Evolutionary conservation across 92 coral and sea anemone genomes (phyloP).

Genomic region (Blastomussa wellsi): DNA sequence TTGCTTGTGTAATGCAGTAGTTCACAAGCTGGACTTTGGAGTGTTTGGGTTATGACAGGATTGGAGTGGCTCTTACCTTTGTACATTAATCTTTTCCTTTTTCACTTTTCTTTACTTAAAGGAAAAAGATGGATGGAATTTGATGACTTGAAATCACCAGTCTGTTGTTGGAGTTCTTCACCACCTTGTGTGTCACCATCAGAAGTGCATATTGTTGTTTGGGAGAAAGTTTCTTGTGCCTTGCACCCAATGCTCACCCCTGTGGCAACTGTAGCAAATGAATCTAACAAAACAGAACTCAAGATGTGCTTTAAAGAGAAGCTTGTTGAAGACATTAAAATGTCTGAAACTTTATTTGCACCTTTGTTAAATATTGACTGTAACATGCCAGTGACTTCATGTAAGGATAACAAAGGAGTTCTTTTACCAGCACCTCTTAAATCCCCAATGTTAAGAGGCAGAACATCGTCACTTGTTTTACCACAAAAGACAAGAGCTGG

Average conservation of each 20-base stretch:
- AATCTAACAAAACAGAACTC: neutral
- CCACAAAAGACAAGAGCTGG: constrained; percentile 15
- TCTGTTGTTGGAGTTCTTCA: constrained; percentile 61
- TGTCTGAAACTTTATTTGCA: neutral
- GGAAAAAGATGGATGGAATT: constrained; percentile 88
- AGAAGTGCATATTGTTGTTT: constrained; percentile 79
- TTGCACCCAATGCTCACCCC: neutral
- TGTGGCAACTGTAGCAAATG: neutral
- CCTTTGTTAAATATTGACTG: constrained; percentile 11
- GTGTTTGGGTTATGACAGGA: too few relatives aligned
- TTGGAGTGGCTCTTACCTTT: neutral
- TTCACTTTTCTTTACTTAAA: constrained; percentile 13
- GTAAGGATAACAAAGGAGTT: neutral
- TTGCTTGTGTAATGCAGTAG: too few relatives aligned
- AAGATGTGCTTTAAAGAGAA: neutral
- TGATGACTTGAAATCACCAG: constrained; percentile 74
- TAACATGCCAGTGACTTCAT: neutral
- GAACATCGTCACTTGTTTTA: neutral
- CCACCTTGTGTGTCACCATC: constrained; percentile 61
- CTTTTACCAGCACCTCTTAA: constrained; percentile 16
- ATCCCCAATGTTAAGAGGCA: neutral
- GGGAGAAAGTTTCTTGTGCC: constrained; percentile 58
- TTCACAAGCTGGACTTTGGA: too few relatives aligned
- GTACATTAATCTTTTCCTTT: neutral
- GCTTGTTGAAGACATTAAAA: neutral